A percentile compares a stretch with the other conserved stretches of the same genome.
Conservation (phyloP, 2,888 invertebrate genomes). For the Nomada fucata region DNA sequence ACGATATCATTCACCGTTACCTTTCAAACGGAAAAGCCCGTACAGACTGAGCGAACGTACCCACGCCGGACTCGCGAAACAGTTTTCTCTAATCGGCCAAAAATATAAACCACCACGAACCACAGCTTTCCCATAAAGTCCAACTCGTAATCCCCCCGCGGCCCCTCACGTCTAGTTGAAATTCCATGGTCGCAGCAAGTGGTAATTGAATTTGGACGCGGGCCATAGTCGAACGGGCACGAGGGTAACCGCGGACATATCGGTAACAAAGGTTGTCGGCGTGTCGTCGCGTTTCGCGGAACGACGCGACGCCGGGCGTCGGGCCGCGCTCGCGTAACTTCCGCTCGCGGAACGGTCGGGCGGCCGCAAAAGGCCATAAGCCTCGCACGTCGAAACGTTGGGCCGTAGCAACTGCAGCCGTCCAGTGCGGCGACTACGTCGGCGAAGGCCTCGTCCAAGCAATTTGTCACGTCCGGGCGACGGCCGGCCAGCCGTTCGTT, state of each 20-base stretch:
- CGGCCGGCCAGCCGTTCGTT: conserved; percentile 75
- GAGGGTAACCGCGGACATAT: conserved; percentile 55
- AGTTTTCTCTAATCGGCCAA: no score
- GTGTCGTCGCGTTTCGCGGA: conserved; percentile 34
- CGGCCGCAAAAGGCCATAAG: conserved; percentile 56
- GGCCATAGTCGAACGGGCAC: conserved; percentile 26
- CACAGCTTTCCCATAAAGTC: neutral
- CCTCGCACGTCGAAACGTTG: conserved; percentile 60
- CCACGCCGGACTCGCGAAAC: no score
- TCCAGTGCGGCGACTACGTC: conserved; percentile 44
- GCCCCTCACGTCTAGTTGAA: neutral
- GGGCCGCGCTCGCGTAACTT: conserved; percentile 47
- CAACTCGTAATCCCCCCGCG: neutral
- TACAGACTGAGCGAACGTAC: no score
- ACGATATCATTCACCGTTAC: no score
- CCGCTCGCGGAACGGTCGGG: conserved; percentile 49
- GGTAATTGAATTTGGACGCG: conserved; percentile 37
- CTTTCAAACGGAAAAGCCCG: no score
- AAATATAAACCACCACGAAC: no score
- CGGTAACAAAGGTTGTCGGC: conserved; percentile 53
- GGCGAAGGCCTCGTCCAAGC: conserved; percentile 69
- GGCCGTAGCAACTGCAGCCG: conserved; percentile 33
- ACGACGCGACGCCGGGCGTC: conserved; percentile 21
- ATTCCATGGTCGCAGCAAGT: neutral
- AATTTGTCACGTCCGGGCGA: conserved; percentile 81